Percentiles rank a stretch among this genome's conserved stretches.
These are phyloP conservation scores for Melikaiella ostensackeni DNA, from an alignment of 2,888 invertebrate species.

Conservation along the genomic window DNA sequence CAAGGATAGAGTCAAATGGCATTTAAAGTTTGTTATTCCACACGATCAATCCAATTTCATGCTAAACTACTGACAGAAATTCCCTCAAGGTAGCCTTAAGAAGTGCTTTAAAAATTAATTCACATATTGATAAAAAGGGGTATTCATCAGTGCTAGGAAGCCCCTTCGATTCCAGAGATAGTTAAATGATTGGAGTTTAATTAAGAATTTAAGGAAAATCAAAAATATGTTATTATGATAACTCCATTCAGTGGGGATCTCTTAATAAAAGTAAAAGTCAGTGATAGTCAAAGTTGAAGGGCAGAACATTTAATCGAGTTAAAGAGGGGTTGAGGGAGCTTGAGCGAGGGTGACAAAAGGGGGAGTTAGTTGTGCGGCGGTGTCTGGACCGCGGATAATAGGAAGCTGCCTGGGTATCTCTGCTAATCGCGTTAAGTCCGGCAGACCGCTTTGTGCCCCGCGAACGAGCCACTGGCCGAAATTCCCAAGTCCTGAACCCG, in stretches of 20 bases:
- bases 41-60: slow-evolving; percentile 27
- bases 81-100: slow-evolving; percentile 21
- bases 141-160: too few species aligned
- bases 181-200: background rate
- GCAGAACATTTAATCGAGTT: slow-evolving; percentile 40
- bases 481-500: slow-evolving; percentile 68
- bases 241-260: background rate
- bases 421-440: slow-evolving; percentile 76
- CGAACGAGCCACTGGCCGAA: slow-evolving; percentile 65
- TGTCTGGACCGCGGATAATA: slow-evolving; percentile 75
- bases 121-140: background rate
- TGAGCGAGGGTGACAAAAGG: slow-evolving; percentile 33
- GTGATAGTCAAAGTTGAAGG: slow-evolving; percentile 46
- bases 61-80: slow-evolving; percentile 39
- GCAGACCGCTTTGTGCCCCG: slow-evolving; percentile 73
- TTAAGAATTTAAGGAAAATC: background rate
- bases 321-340: slow-evolving; percentile 56
- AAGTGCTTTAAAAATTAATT: background rate
- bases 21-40: slow-evolving; percentile 58
- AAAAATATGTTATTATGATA: background rate
- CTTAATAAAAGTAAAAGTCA: slow-evolving; percentile 38
- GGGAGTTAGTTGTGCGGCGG: slow-evolving; percentile 60
- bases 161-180: too few species aligned
- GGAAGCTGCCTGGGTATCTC: slow-evolving; percentile 72
- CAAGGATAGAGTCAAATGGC: slow-evolving; percentile 27